A percentile compares a stretch with the other conserved stretches of the same genome.
Evolutionary conservation across 2,113 vertebrate genomes (phyloP).

Genomic region (Xiphorhynchus elegans): DNA sequence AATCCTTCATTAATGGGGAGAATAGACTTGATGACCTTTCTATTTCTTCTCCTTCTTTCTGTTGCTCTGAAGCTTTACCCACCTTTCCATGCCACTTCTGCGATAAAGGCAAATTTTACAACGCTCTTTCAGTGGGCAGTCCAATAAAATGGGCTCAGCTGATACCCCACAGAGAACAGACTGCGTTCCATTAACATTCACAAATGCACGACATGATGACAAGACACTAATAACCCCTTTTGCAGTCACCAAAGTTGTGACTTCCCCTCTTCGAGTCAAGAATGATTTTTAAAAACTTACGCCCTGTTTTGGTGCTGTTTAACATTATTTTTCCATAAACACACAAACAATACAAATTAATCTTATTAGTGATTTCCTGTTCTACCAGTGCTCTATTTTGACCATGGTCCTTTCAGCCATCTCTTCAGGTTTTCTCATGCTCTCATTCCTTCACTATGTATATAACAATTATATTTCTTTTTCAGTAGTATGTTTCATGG

Average conservation of each 20-base stretch:
- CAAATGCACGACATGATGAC: neutral
- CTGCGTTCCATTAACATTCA: neutral
- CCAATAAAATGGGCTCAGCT: neutral
- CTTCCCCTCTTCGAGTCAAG: neutral
- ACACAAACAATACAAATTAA: neutral
- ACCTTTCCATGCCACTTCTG: neutral
- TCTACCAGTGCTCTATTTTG: neutral
- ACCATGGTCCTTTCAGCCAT: neutral
- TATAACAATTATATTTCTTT: neutral
- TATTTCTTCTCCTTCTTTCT: constrained; percentile 6
- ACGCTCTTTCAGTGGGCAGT: neutral
- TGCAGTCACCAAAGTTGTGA: neutral
- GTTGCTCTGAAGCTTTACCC: neutral
- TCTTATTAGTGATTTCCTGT: neutral
- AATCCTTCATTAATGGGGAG: constrained; percentile 1
- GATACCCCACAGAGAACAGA: neutral
- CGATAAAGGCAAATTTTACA: constrained; percentile 22
- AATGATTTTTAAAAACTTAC: neutral
- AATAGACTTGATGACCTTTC: neutral
- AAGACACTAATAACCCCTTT: neutral
- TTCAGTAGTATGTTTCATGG: neutral
- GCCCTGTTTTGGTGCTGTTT: neutral
- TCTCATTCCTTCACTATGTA: neutral
- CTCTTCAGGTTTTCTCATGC: neutral
- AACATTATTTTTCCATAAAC: neutral